Percentiles rank a stretch among this genome's conserved stretches.
Evolutionary conservation across 2,113 vertebrate species (phyloP).

Genomic region (Leptobrachium ailaonicum): DNA sequence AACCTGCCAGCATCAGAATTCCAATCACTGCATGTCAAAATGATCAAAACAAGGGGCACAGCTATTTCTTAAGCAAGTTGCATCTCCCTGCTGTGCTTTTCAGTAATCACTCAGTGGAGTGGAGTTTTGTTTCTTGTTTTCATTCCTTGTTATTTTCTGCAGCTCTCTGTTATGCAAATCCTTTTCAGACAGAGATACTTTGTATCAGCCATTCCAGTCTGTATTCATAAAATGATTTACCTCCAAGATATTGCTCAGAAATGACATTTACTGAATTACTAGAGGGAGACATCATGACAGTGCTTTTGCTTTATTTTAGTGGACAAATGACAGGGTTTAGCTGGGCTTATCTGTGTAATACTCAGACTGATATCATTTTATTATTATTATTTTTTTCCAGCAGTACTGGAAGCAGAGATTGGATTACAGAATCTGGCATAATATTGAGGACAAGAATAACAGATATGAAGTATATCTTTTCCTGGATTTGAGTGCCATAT

Average conservation of each 20-base stretch:
- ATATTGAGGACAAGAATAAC: too few species aligned
- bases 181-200: background rate
- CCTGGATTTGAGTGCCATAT: too few species aligned
- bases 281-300: background rate
- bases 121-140: background rate
- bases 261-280: background rate
- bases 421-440: background rate
- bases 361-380: background rate
- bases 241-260: background rate
- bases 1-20: constrained; percentile 25
- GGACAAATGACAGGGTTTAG: background rate
- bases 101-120: background rate
- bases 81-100: background rate
- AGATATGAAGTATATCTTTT: too few species aligned
- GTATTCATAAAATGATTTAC: background rate
- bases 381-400: background rate
- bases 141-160: background rate
- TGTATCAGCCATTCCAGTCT: background rate
- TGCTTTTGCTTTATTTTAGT: background rate
- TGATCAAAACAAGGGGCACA: constrained; percentile 14
- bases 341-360: constrained; percentile 3
- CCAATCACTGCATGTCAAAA: background rate
- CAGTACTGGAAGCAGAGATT: background rate
- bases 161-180: too few species aligned
- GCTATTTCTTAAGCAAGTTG: background rate